Evolutionary conservation across 2,888 invertebrate genomes (phyloP), one percentile per base, ranked within the genome.

Genomic region (Trichacis sp.): DNA sequence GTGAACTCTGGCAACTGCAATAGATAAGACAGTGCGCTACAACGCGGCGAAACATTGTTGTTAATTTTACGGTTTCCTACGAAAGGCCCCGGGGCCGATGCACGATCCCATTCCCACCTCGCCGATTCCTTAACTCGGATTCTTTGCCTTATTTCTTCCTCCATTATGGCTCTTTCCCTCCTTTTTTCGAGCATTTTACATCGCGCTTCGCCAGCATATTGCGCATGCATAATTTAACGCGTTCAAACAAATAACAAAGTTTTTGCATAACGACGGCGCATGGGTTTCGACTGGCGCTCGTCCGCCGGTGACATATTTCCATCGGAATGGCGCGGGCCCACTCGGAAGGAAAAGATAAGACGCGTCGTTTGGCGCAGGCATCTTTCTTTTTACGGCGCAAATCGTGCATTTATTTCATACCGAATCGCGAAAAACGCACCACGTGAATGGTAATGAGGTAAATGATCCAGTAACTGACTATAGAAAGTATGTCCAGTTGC

Each of bases 191-290:
- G 42, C 64, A 42, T 57, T 51, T 59, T 60, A 45, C 53, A 53
- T 50, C 57, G 24, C 36, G 52, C 54, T 45, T 72, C 73, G 76
- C 69, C 77, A 64, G 78, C 81, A 82, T 80, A 80, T 83, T 81
- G 82, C 78, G 80, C 82, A 81, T 82, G 81, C 82, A 83, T 83
- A 83, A 83, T 83, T 83, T 78, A 82, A 76, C 78, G 72, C 74
- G 77, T 76, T 80, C 80, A 77, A 80, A 82, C 81, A 80, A 82
- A 82, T 83, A 82, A 82, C 78, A 82, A 82, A 82, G 80, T 82
- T 82, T 83, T 77, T 77, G 79, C 80, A 77, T 78, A 75, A 75
- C 76, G 78, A 79, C 77, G 77, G 77, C 14, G 70, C 68, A 72
- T 74, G 74, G 75, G 76, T 78, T 78, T 76, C 73, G 73, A 69